phyloP scores from a whole-genome alignment of 2,797 vertebrate species.

The Brotula barbata region DNA sequence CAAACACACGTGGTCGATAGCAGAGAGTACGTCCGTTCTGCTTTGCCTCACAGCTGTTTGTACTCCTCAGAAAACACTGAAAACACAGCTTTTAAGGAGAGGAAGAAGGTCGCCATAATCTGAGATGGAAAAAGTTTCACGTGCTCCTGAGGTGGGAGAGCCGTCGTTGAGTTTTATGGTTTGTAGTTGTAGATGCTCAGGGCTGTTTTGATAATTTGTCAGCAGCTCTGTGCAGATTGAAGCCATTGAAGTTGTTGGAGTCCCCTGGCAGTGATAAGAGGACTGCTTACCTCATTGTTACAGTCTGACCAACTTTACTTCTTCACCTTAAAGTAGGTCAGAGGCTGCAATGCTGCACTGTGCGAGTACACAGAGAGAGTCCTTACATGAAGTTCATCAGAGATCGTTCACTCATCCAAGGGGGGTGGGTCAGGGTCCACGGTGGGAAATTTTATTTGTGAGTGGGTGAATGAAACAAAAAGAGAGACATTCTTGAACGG shows the following conservation, averaged over 20 bases:
- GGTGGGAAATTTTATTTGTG: not conserved
- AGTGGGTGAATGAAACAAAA: not conserved
- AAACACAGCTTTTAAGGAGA: not conserved
- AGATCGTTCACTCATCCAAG: not conserved
- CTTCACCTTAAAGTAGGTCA: constrained; percentile 56
- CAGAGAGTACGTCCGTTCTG: constrained; percentile 81
- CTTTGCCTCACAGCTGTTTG: constrained; percentile 7
- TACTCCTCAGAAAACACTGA: not conserved
- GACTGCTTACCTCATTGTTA: constrained; percentile 44
- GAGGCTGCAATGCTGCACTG: not conserved
- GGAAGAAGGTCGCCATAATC: not conserved
- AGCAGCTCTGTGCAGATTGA: constrained; percentile 47
- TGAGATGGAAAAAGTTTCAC: not conserved
- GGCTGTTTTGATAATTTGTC: constrained; percentile 49
- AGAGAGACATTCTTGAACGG: not conserved
- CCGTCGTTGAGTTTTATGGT: constrained; percentile 16
- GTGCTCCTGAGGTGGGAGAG: constrained; percentile 13
- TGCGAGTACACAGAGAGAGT: not conserved
- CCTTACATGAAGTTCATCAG: not conserved
- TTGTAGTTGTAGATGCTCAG: not conserved
- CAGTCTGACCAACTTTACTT: constrained; percentile 42
- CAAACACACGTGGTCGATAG: constrained; percentile 84
- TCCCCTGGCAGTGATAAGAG: constrained; percentile 29
- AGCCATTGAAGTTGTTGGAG: constrained; percentile 37
- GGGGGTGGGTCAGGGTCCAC: not conserved